A percentile compares a stretch with the other conserved stretches of the same genome.
Conservation (phyloP, 2,888 invertebrate genomes). For the Acanthoscelides obtectus region DNA sequence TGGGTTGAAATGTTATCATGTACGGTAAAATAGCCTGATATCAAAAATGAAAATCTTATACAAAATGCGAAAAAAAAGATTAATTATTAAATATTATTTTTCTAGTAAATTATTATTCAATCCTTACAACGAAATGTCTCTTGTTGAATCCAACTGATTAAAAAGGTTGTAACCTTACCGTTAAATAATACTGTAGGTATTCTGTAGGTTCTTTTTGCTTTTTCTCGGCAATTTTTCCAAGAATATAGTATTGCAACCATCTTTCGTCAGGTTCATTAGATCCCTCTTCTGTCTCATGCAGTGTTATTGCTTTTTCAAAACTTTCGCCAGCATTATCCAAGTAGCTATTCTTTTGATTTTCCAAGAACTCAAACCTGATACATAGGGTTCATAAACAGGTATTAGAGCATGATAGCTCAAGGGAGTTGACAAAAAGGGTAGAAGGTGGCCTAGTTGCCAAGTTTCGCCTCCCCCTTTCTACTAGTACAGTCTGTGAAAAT, state of each 20-base stretch:
- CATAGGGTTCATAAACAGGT: not conserved
- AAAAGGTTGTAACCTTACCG: conserved; percentile 48
- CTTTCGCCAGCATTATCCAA: conserved; percentile 73
- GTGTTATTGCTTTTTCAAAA: conserved; percentile 65
- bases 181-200: conserved; percentile 75
- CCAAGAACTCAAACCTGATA: conserved; percentile 62
- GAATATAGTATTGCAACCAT: conserved; percentile 91
- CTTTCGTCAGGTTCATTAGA: conserved; percentile 69
- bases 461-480: no score
- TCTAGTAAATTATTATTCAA: not conserved
- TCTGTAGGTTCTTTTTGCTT: conserved; percentile 66
- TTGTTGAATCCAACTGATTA: not conserved
- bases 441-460: no score
- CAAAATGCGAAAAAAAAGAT: no score
- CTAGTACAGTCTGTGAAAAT: no score
- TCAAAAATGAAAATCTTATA: no score
- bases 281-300: conserved; percentile 53
- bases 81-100: no score
- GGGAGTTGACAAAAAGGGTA: no score
- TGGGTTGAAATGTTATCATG: no score
- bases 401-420: no score
- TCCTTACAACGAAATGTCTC: not conserved
- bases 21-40: no score
- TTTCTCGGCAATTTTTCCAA: conserved; percentile 94
- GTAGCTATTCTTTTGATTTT: conserved; percentile 74